A percentile compares a stretch with the other conserved stretches of the same genome.
Conservation (phyloP, 2,888 invertebrate species). For the Adelphocoris suturalis region DNA sequence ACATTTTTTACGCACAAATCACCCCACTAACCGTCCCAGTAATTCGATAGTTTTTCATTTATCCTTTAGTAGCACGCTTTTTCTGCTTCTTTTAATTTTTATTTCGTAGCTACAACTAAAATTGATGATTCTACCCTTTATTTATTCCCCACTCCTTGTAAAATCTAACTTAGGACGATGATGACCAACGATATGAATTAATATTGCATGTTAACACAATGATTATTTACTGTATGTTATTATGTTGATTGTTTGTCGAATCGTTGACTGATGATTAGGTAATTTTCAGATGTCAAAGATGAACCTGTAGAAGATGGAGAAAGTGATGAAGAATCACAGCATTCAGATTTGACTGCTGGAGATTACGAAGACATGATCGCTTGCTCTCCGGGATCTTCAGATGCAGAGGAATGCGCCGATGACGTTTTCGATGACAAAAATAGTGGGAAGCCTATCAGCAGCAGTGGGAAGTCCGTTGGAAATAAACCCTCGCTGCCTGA, state of each 20-base stretch:
- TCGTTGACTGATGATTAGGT: background rate
- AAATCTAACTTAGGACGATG: background rate
- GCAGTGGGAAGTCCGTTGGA: background rate
- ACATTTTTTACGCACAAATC: conserved; percentile 38
- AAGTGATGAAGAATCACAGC: conserved; percentile 70
- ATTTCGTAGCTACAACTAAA: conserved; percentile 1
- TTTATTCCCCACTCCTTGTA: background rate
- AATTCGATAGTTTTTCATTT: background rate
- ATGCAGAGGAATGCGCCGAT: conserved; percentile 69
- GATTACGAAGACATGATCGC: conserved; percentile 79
- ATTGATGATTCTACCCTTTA: conserved; percentile 12
- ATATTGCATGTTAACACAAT: conserved; percentile 15
- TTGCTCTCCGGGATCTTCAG: conserved; percentile 77
- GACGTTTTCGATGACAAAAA: conserved; percentile 70
- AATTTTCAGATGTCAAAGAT: conserved; percentile 63
- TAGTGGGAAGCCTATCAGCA: conserved; percentile 76
- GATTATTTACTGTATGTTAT: conserved; percentile 1
- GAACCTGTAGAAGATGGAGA: conserved; percentile 52
- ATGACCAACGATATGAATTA: background rate
- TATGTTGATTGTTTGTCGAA: background rate
- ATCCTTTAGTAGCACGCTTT: conserved; percentile 36
- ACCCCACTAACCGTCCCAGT: conserved; percentile 48
- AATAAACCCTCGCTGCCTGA: conserved; percentile 59
- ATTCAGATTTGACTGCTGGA: conserved; percentile 73
- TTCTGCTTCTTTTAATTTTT: conserved; percentile 27